Base-by-base conservation (phyloP, 2,113 vertebrate genomes). In the Centropus unirufus region DNA sequence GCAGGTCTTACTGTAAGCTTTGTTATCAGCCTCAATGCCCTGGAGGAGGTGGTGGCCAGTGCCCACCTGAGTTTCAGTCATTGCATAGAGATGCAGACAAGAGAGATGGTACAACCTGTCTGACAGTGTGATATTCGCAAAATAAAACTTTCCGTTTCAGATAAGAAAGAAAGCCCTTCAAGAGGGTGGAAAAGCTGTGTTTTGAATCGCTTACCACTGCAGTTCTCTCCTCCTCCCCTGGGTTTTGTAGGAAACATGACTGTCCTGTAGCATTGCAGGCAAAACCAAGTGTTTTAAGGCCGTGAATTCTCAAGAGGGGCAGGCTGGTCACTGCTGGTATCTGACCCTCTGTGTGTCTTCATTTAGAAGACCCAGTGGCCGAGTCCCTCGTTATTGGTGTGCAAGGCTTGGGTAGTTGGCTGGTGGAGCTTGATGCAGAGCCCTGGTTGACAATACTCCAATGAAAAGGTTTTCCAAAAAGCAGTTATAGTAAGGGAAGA, bases 361-460 rank as follows among this genome's bases (percentile, higher is more conserved):
- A 2, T 47, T 14, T 39, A 54, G 62, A 42, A 58, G 44, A 16
- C 23, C 19, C 34, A 1, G 54, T 6, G 34, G 32, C 57, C 3
- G 19, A 51, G 26, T 40, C 8, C 19, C 10, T 51, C 30, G 7
- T 4, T 62, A 11, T 0, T 1, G 18, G 6, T 18, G 26, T 21
- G 34, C 54, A 22, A 63, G 42, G 19, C 18, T 83, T 47, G 47
- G 47, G 0, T 27, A 7, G 2, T 72, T 34, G 39, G 39, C 36
- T 27, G 17, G 22, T 30, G 21, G 49, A 26, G 30, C 40, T 81
- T 7, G 2, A 9, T 29, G 46, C 12, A 14, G 29, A 22, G 36
- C 9, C 55, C 58, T 32, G 54, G 12, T 14, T 68, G 26, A n/a
- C 0, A 6, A 26, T 40, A 47, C 42, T 74, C 12, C n/a, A 9